Evolutionary conservation across 2,113 vertebrate genomes (phyloP), one percentile per base, ranked within the genome.

Genomic region (Megalops atlanticus): DNA sequence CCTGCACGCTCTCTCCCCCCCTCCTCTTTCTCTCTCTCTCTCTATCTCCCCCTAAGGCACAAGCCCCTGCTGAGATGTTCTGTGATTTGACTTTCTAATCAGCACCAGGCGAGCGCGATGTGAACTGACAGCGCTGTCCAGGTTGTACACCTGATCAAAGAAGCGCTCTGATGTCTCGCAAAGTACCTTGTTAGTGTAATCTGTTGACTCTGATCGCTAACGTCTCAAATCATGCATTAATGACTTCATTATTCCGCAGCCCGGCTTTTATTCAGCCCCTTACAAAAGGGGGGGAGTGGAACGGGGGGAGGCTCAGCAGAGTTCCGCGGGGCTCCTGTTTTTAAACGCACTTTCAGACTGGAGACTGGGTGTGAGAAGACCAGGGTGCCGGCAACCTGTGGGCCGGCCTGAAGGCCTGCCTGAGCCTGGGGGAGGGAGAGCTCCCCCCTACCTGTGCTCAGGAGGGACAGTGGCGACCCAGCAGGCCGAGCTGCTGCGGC

Each of bases 151-250:
- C 86, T 92, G 92, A 93, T 93, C 92, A 93, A 93, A 93, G 92
- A 85, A 38, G 77, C 88, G 86, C 87, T 84, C 86, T 92, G 92
- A 93, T 91, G 90, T 88, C 91, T 91, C 88, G 90, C 89, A 86
- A 86, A 80, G 87, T 82, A 85, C 90, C 88, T 83, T 82, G 82
- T 88, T 78, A 83, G 89, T 91, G 91, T 92, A 92, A 93, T 93
- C 92, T 93, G 89, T 90, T 89, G 89, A 75, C 89, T 92, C 90
- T 91, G 90, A 92, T 89, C 91, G 89, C 89, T 89, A 90, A 89
- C 89, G 88, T 90, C 89, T 91, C 88, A 89, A 84, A 83, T 89
- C 89, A 87, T 90, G 91, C 90, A 85, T 86, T 84, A 81, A 21
- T 70, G 88, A 83, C 80, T 84, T 89, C 90, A 91, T 92, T 88